A percentile compares a stretch with the other conserved stretches of the same genome.
phyloP scores from a whole-genome alignment of 2,797 vertebrate genomes.

The Cirrhinus mrigala region DNA sequence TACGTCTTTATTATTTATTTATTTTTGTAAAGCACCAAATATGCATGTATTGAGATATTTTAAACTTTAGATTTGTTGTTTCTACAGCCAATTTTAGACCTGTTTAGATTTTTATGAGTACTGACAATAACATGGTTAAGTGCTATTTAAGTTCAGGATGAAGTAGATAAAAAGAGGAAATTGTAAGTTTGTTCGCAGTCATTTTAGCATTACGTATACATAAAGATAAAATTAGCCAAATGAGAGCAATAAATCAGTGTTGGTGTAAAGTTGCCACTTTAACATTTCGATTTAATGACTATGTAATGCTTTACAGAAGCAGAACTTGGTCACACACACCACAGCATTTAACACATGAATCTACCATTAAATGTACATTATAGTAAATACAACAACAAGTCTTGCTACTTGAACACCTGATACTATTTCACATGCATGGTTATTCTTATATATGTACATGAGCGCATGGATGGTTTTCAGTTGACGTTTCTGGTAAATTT shows the following conservation, averaged over 20 bases:
- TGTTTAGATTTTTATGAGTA: not conserved
- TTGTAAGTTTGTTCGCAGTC: no score
- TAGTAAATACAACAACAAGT: not conserved
- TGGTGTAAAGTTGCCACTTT: not conserved
- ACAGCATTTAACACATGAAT: not conserved
- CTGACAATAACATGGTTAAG: not conserved
- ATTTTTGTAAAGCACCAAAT: no score
- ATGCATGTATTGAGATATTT: not conserved
- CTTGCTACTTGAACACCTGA: not conserved
- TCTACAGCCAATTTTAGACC: not conserved
- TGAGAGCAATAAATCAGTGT: not conserved
- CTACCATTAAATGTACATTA: not conserved
- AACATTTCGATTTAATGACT: not conserved
- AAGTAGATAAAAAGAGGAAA: not conserved
- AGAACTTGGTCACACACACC: not conserved
- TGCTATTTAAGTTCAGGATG: not conserved
- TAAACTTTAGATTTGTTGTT: no score
- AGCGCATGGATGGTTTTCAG: not conserved
- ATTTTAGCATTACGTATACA: no score
- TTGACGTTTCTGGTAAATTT: not conserved
- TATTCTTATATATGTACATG: no score
- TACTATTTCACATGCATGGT: not conserved
- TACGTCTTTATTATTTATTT: not conserved
- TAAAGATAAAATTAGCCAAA: not conserved
- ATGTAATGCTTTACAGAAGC: not conserved